Evolutionary conservation across 2,797 vertebrate species (phyloP).

Genomic region (Chrysocyon brachyurus): DNA sequence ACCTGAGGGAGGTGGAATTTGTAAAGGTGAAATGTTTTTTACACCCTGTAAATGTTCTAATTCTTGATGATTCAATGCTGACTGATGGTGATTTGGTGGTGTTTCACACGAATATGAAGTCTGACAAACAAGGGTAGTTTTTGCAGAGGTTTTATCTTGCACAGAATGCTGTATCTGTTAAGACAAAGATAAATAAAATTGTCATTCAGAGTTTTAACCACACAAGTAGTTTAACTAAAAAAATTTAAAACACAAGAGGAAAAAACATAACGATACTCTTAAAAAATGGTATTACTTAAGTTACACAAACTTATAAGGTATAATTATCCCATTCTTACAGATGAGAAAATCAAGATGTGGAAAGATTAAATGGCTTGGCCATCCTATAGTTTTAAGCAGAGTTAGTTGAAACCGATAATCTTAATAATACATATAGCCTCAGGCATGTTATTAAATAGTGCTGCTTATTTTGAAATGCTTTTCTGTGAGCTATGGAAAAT

Average conservation of each 20-base stretch:
- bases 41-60: slow-evolving; percentile 63
- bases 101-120: slow-evolving; percentile 32
- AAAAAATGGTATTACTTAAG: slow-evolving; percentile 9
- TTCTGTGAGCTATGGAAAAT: slow-evolving; percentile 39
- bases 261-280: slow-evolving; percentile 4
- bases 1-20: slow-evolving; percentile 89
- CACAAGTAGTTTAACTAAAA: not conserved
- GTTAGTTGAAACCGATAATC: not conserved
- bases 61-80: slow-evolving; percentile 51
- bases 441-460: not conserved
- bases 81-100: slow-evolving; percentile 55
- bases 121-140: slow-evolving; percentile 74
- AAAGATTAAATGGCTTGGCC: not conserved
- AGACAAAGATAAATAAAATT: slow-evolving; percentile 44
- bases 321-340: not conserved
- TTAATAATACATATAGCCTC: not conserved
- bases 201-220: slow-evolving; percentile 64
- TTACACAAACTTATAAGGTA: slow-evolving; percentile 7
- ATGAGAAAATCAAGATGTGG: not conserved
- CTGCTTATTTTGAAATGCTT: slow-evolving; percentile 43
- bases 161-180: slow-evolving; percentile 82
- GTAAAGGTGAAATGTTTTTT: slow-evolving; percentile 71
- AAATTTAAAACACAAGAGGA: not conserved
- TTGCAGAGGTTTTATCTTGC: slow-evolving; percentile 64
- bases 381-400: not conserved